A percentile compares a stretch with the other conserved stretches of the same genome.
Evolutionary conservation across 2,797 vertebrate genomes (phyloP).

Genomic region (Pseudochirops corinnae): DNA sequence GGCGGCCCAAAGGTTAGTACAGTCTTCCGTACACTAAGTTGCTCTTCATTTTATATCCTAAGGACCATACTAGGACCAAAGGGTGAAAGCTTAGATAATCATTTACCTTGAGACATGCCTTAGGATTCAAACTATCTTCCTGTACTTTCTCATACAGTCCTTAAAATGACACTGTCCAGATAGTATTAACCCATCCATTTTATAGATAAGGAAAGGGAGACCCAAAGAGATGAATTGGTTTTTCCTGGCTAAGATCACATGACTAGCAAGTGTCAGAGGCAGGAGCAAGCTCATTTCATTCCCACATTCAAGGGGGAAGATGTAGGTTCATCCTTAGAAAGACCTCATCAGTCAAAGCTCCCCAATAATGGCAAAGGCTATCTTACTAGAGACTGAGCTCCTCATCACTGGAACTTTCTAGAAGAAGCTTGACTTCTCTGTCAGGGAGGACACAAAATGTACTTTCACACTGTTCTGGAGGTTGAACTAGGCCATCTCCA

Average conservation of each 20-base stretch:
- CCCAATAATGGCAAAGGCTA: background rate
- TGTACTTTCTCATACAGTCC: background rate
- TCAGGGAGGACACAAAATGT: background rate
- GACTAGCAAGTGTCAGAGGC: background rate
- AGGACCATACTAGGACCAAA: background rate
- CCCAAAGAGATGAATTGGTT: background rate
- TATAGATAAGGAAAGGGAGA: background rate
- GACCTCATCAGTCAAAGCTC: background rate
- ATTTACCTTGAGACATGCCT: background rate
- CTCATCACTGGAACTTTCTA: background rate
- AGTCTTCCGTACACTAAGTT: background rate
- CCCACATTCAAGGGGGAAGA: background rate
- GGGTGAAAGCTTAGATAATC: background rate
- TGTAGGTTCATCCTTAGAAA: background rate
- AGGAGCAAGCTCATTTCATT: background rate
- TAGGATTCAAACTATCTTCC: background rate
- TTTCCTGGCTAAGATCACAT: background rate
- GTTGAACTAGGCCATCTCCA: background rate
- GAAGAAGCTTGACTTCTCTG: background rate
- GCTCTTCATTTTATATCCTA: background rate
- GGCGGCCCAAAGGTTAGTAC: background rate
- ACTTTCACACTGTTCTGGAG: background rate
- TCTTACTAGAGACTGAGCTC: background rate
- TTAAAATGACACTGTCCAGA: background rate
- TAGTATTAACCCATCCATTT: background rate